Base-by-base conservation (phyloP, 2,113 vertebrate species). In the Myxocyprinus asiaticus region DNA sequence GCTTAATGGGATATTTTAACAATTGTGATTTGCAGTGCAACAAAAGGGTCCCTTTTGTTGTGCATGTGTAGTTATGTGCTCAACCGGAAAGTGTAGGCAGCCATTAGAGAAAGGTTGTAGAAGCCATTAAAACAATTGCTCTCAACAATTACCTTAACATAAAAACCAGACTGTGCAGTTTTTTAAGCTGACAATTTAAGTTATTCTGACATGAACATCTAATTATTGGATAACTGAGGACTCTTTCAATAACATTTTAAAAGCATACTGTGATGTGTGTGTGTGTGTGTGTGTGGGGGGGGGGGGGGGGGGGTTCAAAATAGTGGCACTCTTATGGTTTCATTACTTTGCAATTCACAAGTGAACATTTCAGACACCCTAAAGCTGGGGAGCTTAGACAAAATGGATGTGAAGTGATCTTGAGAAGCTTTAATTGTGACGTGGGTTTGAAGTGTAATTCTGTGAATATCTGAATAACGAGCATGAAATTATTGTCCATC, bases 1-100 rank as follows among this genome's bases (percentile, higher is more conserved):
- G 67, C 83, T 88, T 91, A 90, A 92, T 91, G 87, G 85, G 87
- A 88, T 89, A 87, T 89, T 86, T 89, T 86, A 88, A 89, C 90
- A 91, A 88, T 82, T 84, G 81, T 66, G 83, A 86, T 88, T 84
- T 80, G 82, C 84, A 79, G 83, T 86, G 84, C 85, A 89, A 85
- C 89, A 86, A 87, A 84, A 88, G 84, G 48, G 78, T 53, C 65
- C 17, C 81, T 84, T 86, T 89, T 90, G 69, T 84, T 68, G 75
- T 65, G 66, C 43, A 58, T 64, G 75, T 65, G 71, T 43, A 58
- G 69, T 81, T 67, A 80, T 63, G 78, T 65, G 75, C 75, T 75
- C 69, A 84, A 65, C 56, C 68, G 33, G 79, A 84, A 81, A 79
- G 77, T 81, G 53, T 79, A 71, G 79, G 47, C 81, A 78, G 70